Evolutionary conservation across 2,797 vertebrate genomes (phyloP).

Genomic region (Coranthus polyacanthus): DNA sequence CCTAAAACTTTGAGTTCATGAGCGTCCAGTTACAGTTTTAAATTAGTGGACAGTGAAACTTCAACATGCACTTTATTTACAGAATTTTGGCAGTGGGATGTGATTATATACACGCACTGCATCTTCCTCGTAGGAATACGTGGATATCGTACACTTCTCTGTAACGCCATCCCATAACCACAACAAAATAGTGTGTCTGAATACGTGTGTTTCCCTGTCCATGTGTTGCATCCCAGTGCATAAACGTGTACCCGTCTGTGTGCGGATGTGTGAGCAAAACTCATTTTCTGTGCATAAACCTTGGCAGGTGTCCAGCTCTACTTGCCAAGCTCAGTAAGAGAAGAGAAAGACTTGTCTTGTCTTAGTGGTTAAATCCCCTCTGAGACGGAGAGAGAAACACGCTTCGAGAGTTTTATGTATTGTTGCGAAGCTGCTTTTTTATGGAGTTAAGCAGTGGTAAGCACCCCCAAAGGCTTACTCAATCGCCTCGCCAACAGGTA

Average conservation of each 20-base stretch:
- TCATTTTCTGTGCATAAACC: conserved; percentile 52
- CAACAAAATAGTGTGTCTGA: conserved; percentile 5
- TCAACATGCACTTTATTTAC: background rate
- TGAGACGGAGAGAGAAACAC: conserved; percentile 64
- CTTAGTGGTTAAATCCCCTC: conserved; percentile 77
- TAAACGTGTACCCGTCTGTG: background rate
- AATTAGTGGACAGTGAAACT: background rate
- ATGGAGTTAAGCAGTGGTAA: conserved; percentile 67
- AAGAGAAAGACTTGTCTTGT: conserved; percentile 72
- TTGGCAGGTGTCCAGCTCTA: conserved; percentile 75
- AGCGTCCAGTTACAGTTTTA: conserved; percentile 2
- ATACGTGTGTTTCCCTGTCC: conserved; percentile 1
- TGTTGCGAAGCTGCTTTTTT: conserved; percentile 73
- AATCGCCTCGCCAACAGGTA: conserved; percentile 69
- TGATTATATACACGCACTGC: background rate
- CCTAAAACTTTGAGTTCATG: background rate
- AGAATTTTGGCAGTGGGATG: background rate
- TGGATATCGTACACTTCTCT: conserved; percentile 1
- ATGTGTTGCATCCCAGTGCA: background rate
- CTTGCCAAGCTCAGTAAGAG: conserved; percentile 69
- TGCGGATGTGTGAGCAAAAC: background rate
- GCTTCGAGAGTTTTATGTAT: conserved; percentile 76
- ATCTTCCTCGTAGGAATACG: background rate
- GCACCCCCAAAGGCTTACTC: conserved; percentile 62
- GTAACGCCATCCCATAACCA: background rate